Conservation (phyloP, 1,140 invertebrate genomes). For the Heliconius himera region DNA sequence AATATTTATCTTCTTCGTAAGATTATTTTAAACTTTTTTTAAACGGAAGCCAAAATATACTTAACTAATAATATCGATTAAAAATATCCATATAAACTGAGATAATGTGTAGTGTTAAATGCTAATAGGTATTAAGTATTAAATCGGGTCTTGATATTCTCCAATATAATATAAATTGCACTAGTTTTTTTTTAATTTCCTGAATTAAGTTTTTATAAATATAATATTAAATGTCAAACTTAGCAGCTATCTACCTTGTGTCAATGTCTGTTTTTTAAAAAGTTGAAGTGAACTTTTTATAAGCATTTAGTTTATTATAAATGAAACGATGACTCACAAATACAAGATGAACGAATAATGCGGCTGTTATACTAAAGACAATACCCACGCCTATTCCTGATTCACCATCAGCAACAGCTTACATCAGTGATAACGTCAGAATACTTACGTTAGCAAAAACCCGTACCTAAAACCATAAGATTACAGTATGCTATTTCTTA, state of each 20-base stretch:
- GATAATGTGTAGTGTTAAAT: too few species aligned
- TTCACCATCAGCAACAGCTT: not conserved
- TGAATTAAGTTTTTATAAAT: not conserved
- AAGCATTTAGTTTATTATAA: not conserved
- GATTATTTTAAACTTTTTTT: not conserved
- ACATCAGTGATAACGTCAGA: conserved; percentile 4
- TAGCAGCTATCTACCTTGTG: not conserved
- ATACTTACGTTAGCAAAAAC: not conserved
- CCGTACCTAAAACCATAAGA: not conserved
- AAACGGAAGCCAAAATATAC: not conserved
- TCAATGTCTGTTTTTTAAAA: not conserved
- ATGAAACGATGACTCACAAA: not conserved
- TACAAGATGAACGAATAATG: not conserved
- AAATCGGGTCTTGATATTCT: not conserved
- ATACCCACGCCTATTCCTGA: conserved; percentile 8
- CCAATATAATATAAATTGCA: not conserved
- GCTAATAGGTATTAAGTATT: too few species aligned
- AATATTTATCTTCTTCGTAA: not conserved
- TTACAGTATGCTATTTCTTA: not conserved
- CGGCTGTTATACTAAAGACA: not conserved
- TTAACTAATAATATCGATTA: not conserved
- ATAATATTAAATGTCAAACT: not conserved
- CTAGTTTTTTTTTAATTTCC: not conserved
- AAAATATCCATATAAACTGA: too few species aligned
- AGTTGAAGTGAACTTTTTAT: not conserved